phyloP scores from a whole-genome alignment of 2,797 vertebrate genomes.

The Pachyuromys duprasi region DNA sequence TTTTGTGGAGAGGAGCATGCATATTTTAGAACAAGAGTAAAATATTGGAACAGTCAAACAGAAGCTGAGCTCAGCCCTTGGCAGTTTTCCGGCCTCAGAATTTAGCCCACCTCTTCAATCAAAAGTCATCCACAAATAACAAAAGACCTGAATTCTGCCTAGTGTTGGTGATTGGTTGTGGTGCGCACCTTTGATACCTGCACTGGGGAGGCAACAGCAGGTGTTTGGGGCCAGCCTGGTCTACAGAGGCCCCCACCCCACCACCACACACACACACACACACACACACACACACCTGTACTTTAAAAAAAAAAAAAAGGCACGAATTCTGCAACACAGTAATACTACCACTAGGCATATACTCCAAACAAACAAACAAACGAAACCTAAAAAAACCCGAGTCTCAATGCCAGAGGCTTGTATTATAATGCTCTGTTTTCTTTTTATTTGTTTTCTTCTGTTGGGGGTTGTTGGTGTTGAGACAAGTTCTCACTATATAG shows the following conservation, averaged over 20 bases:
- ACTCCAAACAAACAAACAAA: background rate
- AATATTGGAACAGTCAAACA: background rate
- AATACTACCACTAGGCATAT: background rate
- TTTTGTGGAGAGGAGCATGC: background rate
- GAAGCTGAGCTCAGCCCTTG: background rate
- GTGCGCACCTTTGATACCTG: background rate
- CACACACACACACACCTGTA: background rate
- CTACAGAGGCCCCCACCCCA: no score
- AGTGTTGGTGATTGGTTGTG: background rate
- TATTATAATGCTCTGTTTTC: background rate
- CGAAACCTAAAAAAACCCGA: background rate
- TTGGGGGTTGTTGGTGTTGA: no score
- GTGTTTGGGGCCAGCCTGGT: background rate
- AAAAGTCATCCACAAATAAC: background rate
- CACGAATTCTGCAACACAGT: background rate
- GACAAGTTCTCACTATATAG: no score
- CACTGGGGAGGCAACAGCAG: background rate
- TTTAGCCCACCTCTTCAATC: background rate
- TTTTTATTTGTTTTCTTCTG: background rate
- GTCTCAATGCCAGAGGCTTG: background rate
- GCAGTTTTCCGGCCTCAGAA: background rate
- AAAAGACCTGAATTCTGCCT: background rate
- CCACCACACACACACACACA: background rate
- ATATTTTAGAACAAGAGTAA: constrained; percentile 2
- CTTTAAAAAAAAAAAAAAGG: background rate